Conservation (phyloP, 2,797 vertebrate genomes). For the Podarcis siculus region DNA sequence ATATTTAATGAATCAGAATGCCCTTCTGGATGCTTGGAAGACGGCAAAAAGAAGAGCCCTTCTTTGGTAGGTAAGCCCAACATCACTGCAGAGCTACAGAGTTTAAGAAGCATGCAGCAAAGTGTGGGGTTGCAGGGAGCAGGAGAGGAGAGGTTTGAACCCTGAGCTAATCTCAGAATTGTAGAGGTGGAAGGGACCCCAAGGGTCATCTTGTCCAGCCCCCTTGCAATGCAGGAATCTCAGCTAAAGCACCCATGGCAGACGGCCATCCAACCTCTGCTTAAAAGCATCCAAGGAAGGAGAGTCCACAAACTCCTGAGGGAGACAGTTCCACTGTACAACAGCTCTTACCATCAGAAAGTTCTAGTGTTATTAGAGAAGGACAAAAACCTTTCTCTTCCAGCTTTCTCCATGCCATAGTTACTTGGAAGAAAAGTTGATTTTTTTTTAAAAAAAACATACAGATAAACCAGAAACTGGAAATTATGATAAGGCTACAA, state of each 20-base stretch:
- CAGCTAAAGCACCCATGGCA: too few relatives aligned
- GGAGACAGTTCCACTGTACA: too few relatives aligned
- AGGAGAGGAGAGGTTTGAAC: constrained; percentile 19
- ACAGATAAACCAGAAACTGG: background rate
- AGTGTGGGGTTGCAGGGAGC: constrained; percentile 31
- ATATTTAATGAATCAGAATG: constrained; percentile 52
- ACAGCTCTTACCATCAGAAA: too few relatives aligned
- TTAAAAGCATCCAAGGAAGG: too few relatives aligned
- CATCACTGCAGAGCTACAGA: constrained; percentile 20
- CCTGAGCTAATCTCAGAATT: constrained; percentile 37
- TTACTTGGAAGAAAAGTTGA: background rate
- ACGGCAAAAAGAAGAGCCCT: background rate
- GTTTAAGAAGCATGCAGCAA: constrained; percentile 45
- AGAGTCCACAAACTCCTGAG: too few relatives aligned
- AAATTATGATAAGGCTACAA: background rate
- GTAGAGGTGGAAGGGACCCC: too few relatives aligned
- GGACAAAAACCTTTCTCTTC: too few relatives aligned
- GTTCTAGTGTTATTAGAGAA: too few relatives aligned
- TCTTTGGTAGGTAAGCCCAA: constrained; percentile 57
- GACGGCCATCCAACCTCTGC: too few relatives aligned
- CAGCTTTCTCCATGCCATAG: background rate
- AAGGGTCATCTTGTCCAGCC: too few relatives aligned
- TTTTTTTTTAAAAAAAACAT: background rate
- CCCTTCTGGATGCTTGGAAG: constrained; percentile 47
- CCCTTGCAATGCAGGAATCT: too few relatives aligned